Evolutionary conservation across 23 tunicate genomes (phyloP), one percentile per base, ranked within the genome.

Genomic region (Oikopleura dioica): DNA sequence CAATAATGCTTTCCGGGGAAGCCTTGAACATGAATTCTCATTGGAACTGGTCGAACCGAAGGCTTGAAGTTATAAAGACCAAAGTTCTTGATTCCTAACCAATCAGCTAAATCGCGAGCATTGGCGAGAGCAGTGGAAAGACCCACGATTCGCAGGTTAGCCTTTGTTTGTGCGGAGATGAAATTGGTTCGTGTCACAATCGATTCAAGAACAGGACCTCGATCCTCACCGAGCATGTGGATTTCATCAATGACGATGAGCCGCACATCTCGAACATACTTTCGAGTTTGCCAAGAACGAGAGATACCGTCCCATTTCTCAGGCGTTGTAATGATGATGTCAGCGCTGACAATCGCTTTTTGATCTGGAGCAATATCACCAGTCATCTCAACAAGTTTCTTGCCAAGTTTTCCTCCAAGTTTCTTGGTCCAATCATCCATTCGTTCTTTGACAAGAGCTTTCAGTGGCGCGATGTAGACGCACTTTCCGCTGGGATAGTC

Each of bases 281-380:
- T 87, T 69, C 97, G 82, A 28, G 97, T 86, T 58, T 82, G 84
- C 97, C 97, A 91, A 34, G 84, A 80, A 24, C 97, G 75, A 12
- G 97, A 91, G 0, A 91, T 82, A 0, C 97, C 97, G 59, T 85
- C 97, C 97, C 92, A 85, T 75, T 91, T 91, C 78, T 85, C 96
- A 26, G 96, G 96, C 23, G 96, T 85, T 36, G 92, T 91, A 26
- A 91, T 88, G 33, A 91, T 91, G 87, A 91, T 84, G 81, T 91
- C 92, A 78, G 88, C 81, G 32, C 79, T 37, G 0, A 92, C 92
- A 26, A 91, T 91, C 51, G 87, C 92, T 16, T 86, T 69, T 91
- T 82, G 82, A 78, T 85, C 97, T 0, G 97, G 92, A 5, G 92
- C 97, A 68, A 85, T 83, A 69, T 91, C 97, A 12, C 97, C 97